These are phyloP conservation scores for Isoperla grammatica DNA, from an alignment of 2,888 invertebrate genomes.

Conservation along the genomic window DNA sequence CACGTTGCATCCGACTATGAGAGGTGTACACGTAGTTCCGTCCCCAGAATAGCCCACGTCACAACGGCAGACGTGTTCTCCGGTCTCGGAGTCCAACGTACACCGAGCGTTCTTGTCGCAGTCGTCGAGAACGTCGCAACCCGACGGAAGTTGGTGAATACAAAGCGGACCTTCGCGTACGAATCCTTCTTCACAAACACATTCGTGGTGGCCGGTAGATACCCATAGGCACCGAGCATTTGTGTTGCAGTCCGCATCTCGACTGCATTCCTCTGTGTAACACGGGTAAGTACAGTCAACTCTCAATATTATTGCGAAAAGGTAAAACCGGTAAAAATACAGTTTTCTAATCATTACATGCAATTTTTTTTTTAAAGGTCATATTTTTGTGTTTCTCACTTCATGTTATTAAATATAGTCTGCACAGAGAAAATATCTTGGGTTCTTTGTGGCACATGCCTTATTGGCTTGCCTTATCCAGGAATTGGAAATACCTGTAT, in stretches of 20 bases:
- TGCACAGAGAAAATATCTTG: no score
- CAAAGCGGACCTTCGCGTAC: constrained; percentile 43
- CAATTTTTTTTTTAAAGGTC: no score
- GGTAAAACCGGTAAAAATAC: no score
- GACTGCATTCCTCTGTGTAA: constrained; percentile 53
- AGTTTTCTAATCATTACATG: no score
- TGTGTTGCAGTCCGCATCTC: constrained; percentile 59
- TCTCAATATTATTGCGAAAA: no score
- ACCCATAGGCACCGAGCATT: constrained; percentile 46
- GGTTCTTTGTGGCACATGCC: no score
- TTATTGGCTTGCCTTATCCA: no score
- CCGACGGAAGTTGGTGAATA: constrained; percentile 30
- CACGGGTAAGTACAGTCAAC: not conserved
- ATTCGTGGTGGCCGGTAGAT: constrained; percentile 53
- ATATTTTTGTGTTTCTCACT: no score
- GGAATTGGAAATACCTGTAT: no score
- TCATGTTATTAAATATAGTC: no score
- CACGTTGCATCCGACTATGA: constrained; percentile 62
- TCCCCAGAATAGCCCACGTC: constrained; percentile 56
- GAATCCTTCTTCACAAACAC: constrained; percentile 72
- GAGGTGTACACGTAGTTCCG: constrained; percentile 53
- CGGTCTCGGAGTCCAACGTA: constrained; percentile 50
- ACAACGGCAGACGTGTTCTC: constrained; percentile 69
- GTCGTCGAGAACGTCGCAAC: constrained; percentile 44
- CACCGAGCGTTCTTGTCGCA: constrained; percentile 54